Base-by-base conservation (phyloP, 2,797 vertebrate species). In the Saxicola maurus region DNA sequence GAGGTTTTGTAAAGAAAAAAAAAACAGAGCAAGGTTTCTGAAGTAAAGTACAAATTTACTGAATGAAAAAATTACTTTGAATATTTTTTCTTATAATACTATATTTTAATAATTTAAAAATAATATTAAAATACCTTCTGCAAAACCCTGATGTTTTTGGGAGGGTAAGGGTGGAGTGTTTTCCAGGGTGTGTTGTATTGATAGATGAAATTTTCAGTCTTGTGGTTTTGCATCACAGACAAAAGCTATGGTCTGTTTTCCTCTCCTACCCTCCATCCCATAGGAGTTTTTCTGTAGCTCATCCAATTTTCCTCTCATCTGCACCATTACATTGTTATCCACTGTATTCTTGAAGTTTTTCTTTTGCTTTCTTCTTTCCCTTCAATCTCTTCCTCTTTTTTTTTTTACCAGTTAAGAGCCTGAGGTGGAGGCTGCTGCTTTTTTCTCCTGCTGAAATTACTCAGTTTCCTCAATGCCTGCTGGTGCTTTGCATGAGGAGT, bases 391-490 rank as follows among this genome's bases (percentile, higher is more conserved):
- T 74, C 6, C 4, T 72, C 9, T 11, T 72, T 75, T 72, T 75
- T 61, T 75, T 66, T 64, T 30, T 3, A 27, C n/a, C 6, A 42
- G 10, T 13, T 64, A 45, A 49, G 18, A 86, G 3, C 27, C 35
- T 31, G 30, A 67, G 43, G 24, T 31, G 23, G 33, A n/a, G 21
- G 11, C 28, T 64, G 42, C 49, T 78, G 3, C 2, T 56, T 85
- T 61, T 45, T 23, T 45, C 23, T 20, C 7, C 23, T n/a, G 4
- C 16, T 67, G 28, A 59, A 77, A 37, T 45, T 71, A 16, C 24
- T 46, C 14, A 0, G 1, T 42, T 72, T 79, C 31, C 33, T 53
- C 25, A 20, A 1, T 43, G 15, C 19, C 7, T 57, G 2, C 19
- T 7, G 5, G 13, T 30, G 3, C 25, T 73, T 59, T 43, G 19